phyloP scores from a whole-genome alignment of 2,113 vertebrate genomes.

The Chionodraco myersi region DNA sequence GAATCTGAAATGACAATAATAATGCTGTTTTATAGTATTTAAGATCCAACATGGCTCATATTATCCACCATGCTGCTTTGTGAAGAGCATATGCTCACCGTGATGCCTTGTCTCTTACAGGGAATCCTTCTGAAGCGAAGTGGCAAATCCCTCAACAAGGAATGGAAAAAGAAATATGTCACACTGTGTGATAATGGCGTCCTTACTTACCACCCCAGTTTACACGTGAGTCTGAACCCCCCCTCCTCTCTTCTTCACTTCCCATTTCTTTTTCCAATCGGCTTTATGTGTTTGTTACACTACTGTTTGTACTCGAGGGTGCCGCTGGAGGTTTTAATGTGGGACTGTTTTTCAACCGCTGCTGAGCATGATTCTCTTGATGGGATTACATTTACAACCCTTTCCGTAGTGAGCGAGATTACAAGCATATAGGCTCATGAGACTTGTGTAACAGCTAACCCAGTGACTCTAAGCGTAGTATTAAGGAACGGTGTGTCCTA shows the following conservation, averaged over 20 bases:
- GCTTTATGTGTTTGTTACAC: conserved; percentile 55
- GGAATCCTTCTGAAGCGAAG: conserved; percentile 97
- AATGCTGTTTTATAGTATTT: conserved; percentile 71
- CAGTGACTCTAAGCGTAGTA: conserved; percentile 40
- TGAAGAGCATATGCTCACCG: conserved; percentile 57
- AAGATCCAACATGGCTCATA: conserved; percentile 67
- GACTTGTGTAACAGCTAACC: conserved; percentile 32
- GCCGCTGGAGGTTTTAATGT: conserved; percentile 49
- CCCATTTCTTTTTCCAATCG: conserved; percentile 43
- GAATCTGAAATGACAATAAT: conserved; percentile 51
- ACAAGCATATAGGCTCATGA: conserved; percentile 20
- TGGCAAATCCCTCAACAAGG: conserved; percentile 98
- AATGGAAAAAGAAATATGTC: conserved; percentile 99
- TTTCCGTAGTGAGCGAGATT: conserved; percentile 37
- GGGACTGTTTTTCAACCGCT: conserved; percentile 22
- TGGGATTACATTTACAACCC: conserved; percentile 48
- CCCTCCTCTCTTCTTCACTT: conserved; percentile 1
- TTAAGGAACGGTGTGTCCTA: conserved; percentile 61
- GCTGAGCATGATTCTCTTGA: conserved; percentile 24
- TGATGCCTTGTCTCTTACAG: conserved; percentile 80
- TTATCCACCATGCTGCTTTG: conserved; percentile 54
- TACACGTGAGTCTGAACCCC: conserved; percentile 89
- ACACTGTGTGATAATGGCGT: conserved; percentile 96
- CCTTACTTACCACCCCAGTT: conserved; percentile 97
- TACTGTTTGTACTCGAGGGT: conserved; percentile 45